Evolutionary conservation across 2,797 vertebrate species (phyloP).

Genomic region (Bucorvus abyssinicus): DNA sequence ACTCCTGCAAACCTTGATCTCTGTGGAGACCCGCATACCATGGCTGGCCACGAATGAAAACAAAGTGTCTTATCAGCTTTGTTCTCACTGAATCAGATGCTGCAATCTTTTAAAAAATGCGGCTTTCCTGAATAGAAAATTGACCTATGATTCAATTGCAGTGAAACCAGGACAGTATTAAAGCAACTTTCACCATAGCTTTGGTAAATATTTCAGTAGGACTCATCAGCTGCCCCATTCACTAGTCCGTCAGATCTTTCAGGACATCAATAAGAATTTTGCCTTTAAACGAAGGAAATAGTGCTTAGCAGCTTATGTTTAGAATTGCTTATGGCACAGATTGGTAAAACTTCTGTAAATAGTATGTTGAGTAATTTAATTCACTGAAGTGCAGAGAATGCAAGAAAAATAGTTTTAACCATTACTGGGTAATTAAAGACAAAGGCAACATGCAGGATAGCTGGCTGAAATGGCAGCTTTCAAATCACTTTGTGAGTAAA

Average conservation of each 20-base stretch:
- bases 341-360: neutral
- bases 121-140: neutral
- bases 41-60: neutral
- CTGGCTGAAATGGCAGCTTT: conserved; percentile 3
- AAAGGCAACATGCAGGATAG: neutral
- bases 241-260: neutral
- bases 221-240: neutral
- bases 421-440: neutral
- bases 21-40: neutral
- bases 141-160: neutral
- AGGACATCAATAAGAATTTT: neutral
- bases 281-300: neutral
- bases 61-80: neutral
- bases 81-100: neutral
- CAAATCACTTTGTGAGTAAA: neutral
- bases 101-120: neutral
- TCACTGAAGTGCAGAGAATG: neutral
- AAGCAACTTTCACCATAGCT: neutral
- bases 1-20: neutral
- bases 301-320: neutral
- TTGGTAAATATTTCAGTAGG: neutral
- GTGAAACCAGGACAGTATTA: neutral
- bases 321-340: neutral
- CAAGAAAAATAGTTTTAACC: neutral
- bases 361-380: neutral